A percentile compares a stretch with the other conserved stretches of the same genome.
phyloP scores from a whole-genome alignment of 1,140 invertebrate species.

The Micrasema minimum region DNA sequence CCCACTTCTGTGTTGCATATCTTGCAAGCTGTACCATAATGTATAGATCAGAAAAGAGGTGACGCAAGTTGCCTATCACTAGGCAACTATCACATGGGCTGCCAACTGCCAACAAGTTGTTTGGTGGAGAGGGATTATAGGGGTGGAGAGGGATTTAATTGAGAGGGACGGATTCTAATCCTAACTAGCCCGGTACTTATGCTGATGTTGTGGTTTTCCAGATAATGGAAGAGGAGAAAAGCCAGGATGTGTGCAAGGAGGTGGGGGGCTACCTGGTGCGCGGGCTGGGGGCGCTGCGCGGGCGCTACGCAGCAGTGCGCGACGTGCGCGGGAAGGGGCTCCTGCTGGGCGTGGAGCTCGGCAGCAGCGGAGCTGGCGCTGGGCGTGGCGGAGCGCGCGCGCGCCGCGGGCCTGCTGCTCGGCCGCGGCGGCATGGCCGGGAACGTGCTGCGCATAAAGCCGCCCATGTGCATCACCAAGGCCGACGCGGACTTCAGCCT shows the following conservation, averaged over 20 bases:
- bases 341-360: conserved; percentile 94
- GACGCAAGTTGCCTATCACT: too few relatives aligned
- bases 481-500: conserved; percentile 86
- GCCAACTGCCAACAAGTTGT: too few relatives aligned
- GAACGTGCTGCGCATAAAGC: conserved; percentile 94
- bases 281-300: conserved; percentile 77
- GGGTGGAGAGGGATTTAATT: too few relatives aligned
- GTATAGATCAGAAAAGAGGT: too few relatives aligned
- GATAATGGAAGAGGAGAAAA: conserved; percentile 91
- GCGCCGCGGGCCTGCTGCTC: conserved; percentile 85
- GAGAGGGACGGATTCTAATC: too few relatives aligned
- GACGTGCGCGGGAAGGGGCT: conserved; percentile 96
- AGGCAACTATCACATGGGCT: too few relatives aligned
- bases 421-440: conserved; percentile 87
- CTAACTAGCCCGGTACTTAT: too few relatives aligned
- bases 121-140: too few relatives aligned
- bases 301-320: conserved; percentile 79
- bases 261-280: conserved; percentile 88
- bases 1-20: too few relatives aligned
- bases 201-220: conserved; percentile 58
- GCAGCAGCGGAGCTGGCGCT: conserved; percentile 75
- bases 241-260: conserved; percentile 79
- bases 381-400: conserved; percentile 81
- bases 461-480: conserved; percentile 94
- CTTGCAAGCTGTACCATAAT: too few relatives aligned